Conservation (phyloP, 2,113 vertebrate species). For the Mus spicilegus region DNA sequence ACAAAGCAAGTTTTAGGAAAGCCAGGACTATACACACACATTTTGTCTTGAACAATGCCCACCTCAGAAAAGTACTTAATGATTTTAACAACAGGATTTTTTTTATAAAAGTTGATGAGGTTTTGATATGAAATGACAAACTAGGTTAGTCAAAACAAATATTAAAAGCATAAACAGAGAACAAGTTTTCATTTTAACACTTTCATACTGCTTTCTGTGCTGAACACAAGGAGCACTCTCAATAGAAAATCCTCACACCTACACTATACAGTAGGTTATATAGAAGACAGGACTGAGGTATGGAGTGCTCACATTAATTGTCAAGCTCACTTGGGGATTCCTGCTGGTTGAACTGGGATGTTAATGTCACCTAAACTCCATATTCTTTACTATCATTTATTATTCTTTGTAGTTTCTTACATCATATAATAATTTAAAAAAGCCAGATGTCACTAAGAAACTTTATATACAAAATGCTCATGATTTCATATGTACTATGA, state of each 20-base stretch:
- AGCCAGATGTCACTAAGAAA: not conserved
- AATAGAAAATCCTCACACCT: not conserved
- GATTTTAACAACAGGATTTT: not conserved
- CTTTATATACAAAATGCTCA: not conserved
- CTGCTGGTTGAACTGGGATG: not conserved
- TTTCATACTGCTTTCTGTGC: not conserved
- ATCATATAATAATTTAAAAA: not conserved
- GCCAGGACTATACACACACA: no score
- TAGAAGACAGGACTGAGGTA: not conserved
- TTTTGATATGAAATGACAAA: not conserved
- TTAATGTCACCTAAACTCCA: not conserved
- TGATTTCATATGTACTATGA: not conserved
- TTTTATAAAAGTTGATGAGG: not conserved
- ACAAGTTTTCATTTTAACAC: not conserved
- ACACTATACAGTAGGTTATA: not conserved
- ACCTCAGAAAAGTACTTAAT: not conserved
- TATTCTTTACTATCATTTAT: not conserved
- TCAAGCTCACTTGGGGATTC: not conserved
- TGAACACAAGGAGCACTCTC: not conserved
- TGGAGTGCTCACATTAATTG: not conserved
- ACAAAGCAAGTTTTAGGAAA: not conserved
- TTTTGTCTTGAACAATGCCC: no score
- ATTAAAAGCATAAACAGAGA: not conserved
- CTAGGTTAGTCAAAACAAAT: constrained; percentile 45
- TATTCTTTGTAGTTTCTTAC: not conserved